phyloP scores from a whole-genome alignment of 1,140 invertebrate species.

The Drosophila persimilis region DNA sequence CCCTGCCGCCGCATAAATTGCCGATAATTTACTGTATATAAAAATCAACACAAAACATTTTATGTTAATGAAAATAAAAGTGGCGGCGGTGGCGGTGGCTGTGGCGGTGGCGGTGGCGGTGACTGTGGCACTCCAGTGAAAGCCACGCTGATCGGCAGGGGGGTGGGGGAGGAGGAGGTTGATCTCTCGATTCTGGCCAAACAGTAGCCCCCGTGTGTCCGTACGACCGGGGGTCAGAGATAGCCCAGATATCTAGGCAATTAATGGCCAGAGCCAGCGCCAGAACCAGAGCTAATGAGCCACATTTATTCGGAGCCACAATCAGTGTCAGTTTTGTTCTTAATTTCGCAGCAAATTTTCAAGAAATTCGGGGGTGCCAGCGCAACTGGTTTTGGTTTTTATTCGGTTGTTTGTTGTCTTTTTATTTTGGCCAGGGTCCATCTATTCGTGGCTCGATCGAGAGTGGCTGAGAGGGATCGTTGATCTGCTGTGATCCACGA shows the following conservation, averaged over 20 bases:
- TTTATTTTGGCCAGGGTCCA: no score
- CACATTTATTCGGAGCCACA: constrained; percentile 39
- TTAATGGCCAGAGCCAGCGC: constrained; percentile 52
- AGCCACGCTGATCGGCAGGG: constrained; percentile 15
- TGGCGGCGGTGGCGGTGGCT: constrained; percentile 18
- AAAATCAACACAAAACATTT: constrained; percentile 82
- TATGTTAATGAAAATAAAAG: constrained; percentile 79
- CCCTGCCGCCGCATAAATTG: constrained; percentile 61
- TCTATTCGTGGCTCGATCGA: background rate
- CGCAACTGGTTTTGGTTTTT: background rate
- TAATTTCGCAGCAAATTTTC: constrained; percentile 2
- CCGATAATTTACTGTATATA: constrained; percentile 74
- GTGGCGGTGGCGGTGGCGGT: background rate
- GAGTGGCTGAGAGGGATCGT: background rate
- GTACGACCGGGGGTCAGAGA: constrained; percentile 7
- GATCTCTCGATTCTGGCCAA: constrained; percentile 18
- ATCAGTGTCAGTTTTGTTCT: constrained; percentile 21
- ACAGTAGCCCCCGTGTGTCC: constrained; percentile 33
- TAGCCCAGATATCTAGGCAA: constrained; percentile 56
- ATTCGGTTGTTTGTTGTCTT: background rate
- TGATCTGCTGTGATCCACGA: constrained; percentile 4
- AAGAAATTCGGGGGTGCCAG: no score
- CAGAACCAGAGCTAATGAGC: constrained; percentile 54
- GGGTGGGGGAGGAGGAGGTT: constrained; percentile 29
- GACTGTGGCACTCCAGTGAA: constrained; percentile 40